phyloP scores from a whole-genome alignment of 2,797 vertebrate species.

The Silurus lanzhouensis region DNA sequence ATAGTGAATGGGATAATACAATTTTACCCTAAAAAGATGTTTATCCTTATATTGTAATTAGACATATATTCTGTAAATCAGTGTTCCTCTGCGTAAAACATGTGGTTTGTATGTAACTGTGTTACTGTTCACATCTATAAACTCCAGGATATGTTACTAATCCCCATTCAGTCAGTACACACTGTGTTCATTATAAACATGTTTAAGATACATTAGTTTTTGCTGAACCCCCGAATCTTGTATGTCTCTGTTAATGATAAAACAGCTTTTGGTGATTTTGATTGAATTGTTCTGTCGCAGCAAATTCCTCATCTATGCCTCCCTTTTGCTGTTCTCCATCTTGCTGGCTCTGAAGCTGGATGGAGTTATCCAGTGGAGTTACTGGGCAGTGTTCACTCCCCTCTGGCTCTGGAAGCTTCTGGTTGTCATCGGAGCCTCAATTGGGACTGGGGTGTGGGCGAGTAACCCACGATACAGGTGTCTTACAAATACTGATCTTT shows the following conservation, averaged over 20 bases:
- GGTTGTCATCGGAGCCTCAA: conserved; percentile 92
- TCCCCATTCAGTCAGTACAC: not conserved
- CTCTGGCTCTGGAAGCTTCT: conserved; percentile 98
- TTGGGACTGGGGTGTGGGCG: conserved; percentile 96
- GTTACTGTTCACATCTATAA: not conserved
- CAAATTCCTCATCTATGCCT: conserved; percentile 98
- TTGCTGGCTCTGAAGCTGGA: conserved; percentile 90
- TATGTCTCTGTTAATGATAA: no score
- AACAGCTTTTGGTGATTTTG: not conserved
- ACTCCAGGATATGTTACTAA: not conserved
- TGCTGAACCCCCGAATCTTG: not conserved
- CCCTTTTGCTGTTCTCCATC: conserved; percentile 94
- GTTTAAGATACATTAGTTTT: not conserved
- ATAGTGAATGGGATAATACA: not conserved
- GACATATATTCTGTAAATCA: not conserved
- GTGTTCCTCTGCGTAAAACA: not conserved
- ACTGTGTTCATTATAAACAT: not conserved
- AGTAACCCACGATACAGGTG: conserved; percentile 97
- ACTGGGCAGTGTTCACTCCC: conserved; percentile 96
- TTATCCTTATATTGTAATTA: not conserved
- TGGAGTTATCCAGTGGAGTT: conserved; percentile 94
- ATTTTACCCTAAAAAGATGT: not conserved
- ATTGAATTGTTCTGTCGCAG: conserved; percentile 65
- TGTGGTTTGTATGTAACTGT: not conserved
- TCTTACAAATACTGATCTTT: not conserved